These are phyloP conservation scores for Platyscapa corneri DNA, from an alignment of 1,140 invertebrate genomes.

Conservation along the genomic window DNA sequence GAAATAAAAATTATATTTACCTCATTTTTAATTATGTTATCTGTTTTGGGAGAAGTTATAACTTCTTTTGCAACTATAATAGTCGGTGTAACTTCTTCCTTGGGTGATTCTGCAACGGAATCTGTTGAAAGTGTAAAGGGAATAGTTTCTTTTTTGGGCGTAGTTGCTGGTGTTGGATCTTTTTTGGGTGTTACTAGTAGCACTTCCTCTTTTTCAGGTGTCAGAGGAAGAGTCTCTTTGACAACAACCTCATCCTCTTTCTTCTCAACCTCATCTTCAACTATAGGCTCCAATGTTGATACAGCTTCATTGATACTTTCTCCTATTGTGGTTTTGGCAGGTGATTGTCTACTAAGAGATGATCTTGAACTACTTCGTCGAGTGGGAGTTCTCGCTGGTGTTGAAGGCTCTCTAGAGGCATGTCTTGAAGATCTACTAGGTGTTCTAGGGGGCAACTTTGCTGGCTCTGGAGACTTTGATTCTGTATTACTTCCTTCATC, in stretches of 20 bases:
- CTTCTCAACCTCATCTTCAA: constrained; percentile 52
- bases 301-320: constrained; percentile 56
- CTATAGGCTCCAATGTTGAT: constrained; percentile 52
- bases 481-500: constrained; percentile 41
- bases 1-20: constrained; percentile 4
- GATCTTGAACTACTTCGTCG: constrained; percentile 56
- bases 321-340: constrained; percentile 57
- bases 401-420: constrained; percentile 54
- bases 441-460: constrained; percentile 58
- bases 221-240: no score
- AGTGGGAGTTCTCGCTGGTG: constrained; percentile 61
- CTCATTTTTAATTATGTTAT: constrained; percentile 42
- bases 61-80: constrained; percentile 26
- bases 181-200: not conserved
- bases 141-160: not conserved
- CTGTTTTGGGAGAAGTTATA: constrained; percentile 16
- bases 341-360: constrained; percentile 56
- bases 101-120: constrained; percentile 31
- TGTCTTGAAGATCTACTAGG: constrained; percentile 66
- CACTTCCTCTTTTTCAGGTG: constrained; percentile 24
- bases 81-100: not conserved
- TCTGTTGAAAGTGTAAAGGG: not conserved
- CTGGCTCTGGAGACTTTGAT: constrained; percentile 60
- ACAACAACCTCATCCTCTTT: constrained; percentile 14
- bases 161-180: not conserved